Evolutionary conservation across 1,140 invertebrate genomes (phyloP).

Genomic region (Lepidurus packardi): DNA sequence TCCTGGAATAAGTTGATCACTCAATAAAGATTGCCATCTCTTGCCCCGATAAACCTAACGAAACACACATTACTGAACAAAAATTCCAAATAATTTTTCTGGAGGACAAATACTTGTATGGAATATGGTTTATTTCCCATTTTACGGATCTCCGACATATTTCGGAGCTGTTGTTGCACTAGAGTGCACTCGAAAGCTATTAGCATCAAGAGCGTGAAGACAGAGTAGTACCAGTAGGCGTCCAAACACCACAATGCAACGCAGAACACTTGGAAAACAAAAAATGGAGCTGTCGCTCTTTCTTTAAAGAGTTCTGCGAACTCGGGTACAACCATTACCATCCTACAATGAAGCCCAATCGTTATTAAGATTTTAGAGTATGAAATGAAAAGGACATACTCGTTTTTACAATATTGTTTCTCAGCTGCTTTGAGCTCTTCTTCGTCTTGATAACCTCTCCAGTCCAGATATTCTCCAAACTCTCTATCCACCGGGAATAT

Average conservation of each 20-base stretch:
- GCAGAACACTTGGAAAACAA: slow-evolving; percentile 93
- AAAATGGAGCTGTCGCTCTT: slow-evolving; percentile 96
- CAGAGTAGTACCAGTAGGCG: slow-evolving; percentile 96
- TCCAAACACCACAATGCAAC: slow-evolving; percentile 97
- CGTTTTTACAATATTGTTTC: slow-evolving; percentile 81
- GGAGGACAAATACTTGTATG: slow-evolving; percentile 57
- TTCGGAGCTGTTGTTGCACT: slow-evolving; percentile 93
- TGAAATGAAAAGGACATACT: slow-evolving; percentile 53
- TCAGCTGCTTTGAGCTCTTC: slow-evolving; percentile 64
- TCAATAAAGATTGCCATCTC: slow-evolving; percentile 81
- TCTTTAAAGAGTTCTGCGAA: slow-evolving; percentile 96
- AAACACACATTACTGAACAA: slow-evolving; percentile 29
- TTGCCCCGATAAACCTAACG: slow-evolving; percentile 82
- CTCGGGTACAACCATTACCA: slow-evolving; percentile 87
- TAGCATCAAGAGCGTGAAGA: slow-evolving; percentile 96
- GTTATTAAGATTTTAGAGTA: slow-evolving; percentile 25
- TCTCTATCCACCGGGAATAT: slow-evolving; percentile 71
- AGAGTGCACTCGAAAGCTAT: slow-evolving; percentile 96
- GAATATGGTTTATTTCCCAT: slow-evolving; percentile 97
- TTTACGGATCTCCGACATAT: slow-evolving; percentile 99
- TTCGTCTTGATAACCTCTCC: slow-evolving; percentile 82
- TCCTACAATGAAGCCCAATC: slow-evolving; percentile 50
- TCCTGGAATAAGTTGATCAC: slow-evolving; percentile 86
- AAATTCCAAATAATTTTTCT: slow-evolving; percentile 27
- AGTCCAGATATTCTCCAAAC: slow-evolving; percentile 69